These are phyloP conservation scores for Volucella inflata DNA, from an alignment of 2,888 invertebrate species.

Conservation along the genomic window DNA sequence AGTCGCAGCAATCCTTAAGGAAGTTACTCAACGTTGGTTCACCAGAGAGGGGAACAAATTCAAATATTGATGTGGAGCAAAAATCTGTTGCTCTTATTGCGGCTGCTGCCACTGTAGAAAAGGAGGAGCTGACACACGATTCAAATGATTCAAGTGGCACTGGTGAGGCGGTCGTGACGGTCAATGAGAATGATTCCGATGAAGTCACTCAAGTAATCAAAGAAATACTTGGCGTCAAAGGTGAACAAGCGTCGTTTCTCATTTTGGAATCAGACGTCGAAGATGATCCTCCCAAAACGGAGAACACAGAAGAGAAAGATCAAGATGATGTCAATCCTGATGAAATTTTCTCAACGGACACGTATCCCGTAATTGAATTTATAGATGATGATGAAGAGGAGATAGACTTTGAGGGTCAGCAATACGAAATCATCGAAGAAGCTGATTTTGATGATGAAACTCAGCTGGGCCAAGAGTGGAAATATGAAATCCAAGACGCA, in stretches of 20 bases:
- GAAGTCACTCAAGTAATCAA: slow-evolving; percentile 1
- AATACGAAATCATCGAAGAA: slow-evolving; percentile 42
- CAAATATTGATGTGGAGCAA: neutral
- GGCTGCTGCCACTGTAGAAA: neutral
- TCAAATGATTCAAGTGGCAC: neutral
- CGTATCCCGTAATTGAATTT: slow-evolving; percentile 15
- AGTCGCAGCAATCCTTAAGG: slow-evolving; percentile 79
- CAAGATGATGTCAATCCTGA: slow-evolving; percentile 6
- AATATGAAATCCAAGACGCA: slow-evolving; percentile 9
- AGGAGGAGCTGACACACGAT: neutral
- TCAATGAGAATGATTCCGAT: neutral
- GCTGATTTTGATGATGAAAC: slow-evolving; percentile 12
- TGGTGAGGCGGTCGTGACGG: neutral
- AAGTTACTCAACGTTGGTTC: slow-evolving; percentile 53
- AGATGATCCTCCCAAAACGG: neutral
- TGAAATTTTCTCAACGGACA: neutral
- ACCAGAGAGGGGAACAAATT: neutral
- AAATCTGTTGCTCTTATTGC: slow-evolving; percentile 25
- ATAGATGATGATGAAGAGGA: slow-evolving; percentile 35
- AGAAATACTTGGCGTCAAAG: slow-evolving; percentile 29
- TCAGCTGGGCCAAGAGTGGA: neutral
- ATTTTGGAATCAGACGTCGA: slow-evolving; percentile 1
- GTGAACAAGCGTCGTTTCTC: slow-evolving; percentile 12
- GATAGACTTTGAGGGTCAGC: slow-evolving; percentile 6
- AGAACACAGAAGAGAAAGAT: neutral